Base-by-base conservation (phyloP, 2,888 invertebrate species). In the Synergus laeviventris region DNA sequence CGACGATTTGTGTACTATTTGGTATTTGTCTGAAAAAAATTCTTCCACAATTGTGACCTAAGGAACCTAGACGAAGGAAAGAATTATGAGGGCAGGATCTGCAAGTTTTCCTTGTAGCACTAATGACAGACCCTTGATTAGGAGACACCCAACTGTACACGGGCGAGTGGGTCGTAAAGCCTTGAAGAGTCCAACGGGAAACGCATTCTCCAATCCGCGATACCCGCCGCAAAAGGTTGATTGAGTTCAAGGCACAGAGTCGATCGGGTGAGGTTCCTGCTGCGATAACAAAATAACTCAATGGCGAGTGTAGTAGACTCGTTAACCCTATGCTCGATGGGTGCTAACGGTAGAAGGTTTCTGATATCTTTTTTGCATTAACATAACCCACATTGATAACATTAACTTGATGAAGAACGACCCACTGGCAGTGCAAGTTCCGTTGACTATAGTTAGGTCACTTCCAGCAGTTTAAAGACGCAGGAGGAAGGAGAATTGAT, bases 261-360 rank as follows among this genome's bases (percentile, higher is more conserved):
- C 76, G 80, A 78, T 81, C 77, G 81, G 78, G 79, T 79, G 79
- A 79, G 81, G 81, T 80, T 82, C 83, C 82, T 78, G 85, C 82
- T 83, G 85, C 78, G 85, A 83, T 82, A 84, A 80, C 83, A 79
- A 85, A 86, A 84, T 85, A 86, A 84, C 84, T 83, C 82, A 81
- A 83, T 83, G 86, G 81, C 83, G 81, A 78, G 83, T 81, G 81
- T 81, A 81, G 80, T 81, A 84, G 81, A 85, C 84, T 85, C 85
- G 83, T 84, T 84, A 83, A 84, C 85, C 85, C 82, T 76, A 80
- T 79, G 78, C 81, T 83, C 84, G 78, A 78, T 82, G 82, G 81
- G 79, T 81, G 79, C 80, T 84, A 86, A 85, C 82, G 84, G 81
- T 79, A 81, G 77, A 79, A 66, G 66, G 73, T 76, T 74, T 79